Evolutionary conservation across 2,113 vertebrate genomes (phyloP), one percentile per base, ranked within the genome.

Genomic region (Takifugu flavidus): DNA sequence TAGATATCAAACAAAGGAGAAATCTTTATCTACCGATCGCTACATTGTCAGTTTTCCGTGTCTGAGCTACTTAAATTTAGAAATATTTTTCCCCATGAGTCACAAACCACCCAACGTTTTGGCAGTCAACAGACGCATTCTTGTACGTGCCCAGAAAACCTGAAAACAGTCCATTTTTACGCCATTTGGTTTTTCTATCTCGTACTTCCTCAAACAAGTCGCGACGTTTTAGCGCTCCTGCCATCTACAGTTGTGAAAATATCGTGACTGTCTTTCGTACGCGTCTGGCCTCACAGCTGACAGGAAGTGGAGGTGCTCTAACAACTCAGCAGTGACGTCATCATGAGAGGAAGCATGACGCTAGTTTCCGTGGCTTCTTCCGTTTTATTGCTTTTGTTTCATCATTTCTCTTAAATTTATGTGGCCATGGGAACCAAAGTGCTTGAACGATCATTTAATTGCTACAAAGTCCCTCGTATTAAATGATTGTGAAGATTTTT

Each of bases 231-330:
- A 20, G 7, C 29, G 4, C 29, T 5, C 29, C 29, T 31, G 7
- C 34, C 7, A 10, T 39, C 7, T 39, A 1, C 29, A 10, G 34
- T 10, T 39, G 2, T 39, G 20, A 7, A 47, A 15, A 47, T 47
- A 47, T 45, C 44, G 13, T 10, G 44, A 31, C 34, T 39, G 34
- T 39, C 45, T 15, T 47, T 7, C n/a, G 45, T 47, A 7, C 6
- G n/a, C 6, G 67, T 77, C 59, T 79, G 43, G 50, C 49, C 31
- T 59, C n/a, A 5, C 10, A 25, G 25, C 72, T 79, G 75, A 77
- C 69, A 77, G 84, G 84, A 84, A 87, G 74, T 73, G 64, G 54
- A 39, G 34, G 14, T 42, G 50, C 53, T 83, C 55, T 77, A 70
- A 78, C 5, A 31, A 6, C 34, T 25, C 8, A 49, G 49, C 10